Percentiles rank a stretch among this genome's conserved stretches.
phyloP scores from a whole-genome alignment of 2,113 vertebrate species.

The Vanacampus margaritifer region DNA sequence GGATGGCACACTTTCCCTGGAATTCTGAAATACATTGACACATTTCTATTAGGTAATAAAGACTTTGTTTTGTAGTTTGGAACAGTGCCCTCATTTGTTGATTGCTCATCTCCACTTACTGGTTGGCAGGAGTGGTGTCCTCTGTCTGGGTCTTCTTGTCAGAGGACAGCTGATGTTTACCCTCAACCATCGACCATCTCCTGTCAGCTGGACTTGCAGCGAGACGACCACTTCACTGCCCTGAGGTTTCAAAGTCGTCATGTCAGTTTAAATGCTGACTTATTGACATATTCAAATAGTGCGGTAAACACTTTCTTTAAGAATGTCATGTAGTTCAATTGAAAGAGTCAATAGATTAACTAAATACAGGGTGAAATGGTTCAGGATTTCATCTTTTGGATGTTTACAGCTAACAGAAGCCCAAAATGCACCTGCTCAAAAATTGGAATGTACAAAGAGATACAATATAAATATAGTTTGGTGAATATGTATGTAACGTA shows the following conservation, averaged over 20 bases:
- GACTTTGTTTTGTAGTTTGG: too few species aligned
- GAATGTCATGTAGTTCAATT: too few species aligned
- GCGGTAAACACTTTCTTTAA: too few species aligned
- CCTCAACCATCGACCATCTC: constrained; percentile 45
- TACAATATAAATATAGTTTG: too few species aligned
- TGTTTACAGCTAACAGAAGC: too few species aligned
- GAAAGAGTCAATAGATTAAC: too few species aligned
- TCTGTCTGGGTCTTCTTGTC: constrained; percentile 18
- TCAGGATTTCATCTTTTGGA: too few species aligned
- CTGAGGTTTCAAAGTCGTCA: constrained; percentile 26
- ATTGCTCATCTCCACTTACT: constrained; percentile 37
- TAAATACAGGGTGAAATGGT: too few species aligned
- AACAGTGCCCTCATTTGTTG: too few species aligned
- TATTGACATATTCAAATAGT: neutral
- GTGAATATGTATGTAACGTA: too few species aligned
- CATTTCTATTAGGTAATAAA: neutral
- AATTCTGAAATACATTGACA: constrained; percentile 22
- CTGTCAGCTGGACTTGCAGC: constrained; percentile 54
- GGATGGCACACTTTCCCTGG: constrained; percentile 34
- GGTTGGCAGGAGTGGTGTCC: neutral
- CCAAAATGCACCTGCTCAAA: too few species aligned
- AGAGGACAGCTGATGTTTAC: constrained; percentile 67
- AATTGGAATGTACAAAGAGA: too few species aligned
- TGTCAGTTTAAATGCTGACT: neutral
- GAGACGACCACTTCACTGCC: constrained; percentile 43